Evolutionary conservation across 2,113 vertebrate genomes (phyloP), one percentile per base, ranked within the genome.

Genomic region (Ceyx cyanopectus): DNA sequence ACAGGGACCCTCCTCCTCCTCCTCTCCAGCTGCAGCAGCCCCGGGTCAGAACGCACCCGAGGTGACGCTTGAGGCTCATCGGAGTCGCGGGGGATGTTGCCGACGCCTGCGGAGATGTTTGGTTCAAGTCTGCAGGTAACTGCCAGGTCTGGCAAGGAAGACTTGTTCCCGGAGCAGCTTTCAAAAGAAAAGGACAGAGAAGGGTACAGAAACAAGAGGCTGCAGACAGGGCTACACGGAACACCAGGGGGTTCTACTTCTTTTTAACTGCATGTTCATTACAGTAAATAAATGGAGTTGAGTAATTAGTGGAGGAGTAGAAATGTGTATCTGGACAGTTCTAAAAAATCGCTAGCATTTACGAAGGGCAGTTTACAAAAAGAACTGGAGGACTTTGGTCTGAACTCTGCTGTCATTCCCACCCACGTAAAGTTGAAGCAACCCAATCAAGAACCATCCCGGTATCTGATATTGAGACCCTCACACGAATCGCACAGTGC

Each of bases 321-420:
- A 89, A 91, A 93, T 1, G 16, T 26, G 16, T 32, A 61, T 73
- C 78, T 16, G 91, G 70, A 77, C 76, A 89, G 22, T 12, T 73
- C 87, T 85, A 93, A 69, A 87, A 90, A 77, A 77, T 6, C 24
- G 10, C 73, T 83, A 58, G 26, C 26, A 63, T 54, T 83, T 69
- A 70, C 6, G 43, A 80, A 96, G 95, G 89, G 91, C 65, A 76
- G 91, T 67, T 95, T 92, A 87, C 89, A 94, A 96, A 90, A 92
- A 74, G 89, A 92, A 85, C 67, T 40, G 76, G 91, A 93, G 85
- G 91, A 76, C 94, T 96, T 96, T 95, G 95, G 94, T 96, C 95
- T 95, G 93, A 93, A 77, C 61, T 69, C 85, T 78, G 83, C 90
- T 87, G 65, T 70, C 7, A 0, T 48, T 91, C 82, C 87, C 60